Conservation (phyloP, 1,140 invertebrate genomes). For the Apocrypta bakeri region DNA sequence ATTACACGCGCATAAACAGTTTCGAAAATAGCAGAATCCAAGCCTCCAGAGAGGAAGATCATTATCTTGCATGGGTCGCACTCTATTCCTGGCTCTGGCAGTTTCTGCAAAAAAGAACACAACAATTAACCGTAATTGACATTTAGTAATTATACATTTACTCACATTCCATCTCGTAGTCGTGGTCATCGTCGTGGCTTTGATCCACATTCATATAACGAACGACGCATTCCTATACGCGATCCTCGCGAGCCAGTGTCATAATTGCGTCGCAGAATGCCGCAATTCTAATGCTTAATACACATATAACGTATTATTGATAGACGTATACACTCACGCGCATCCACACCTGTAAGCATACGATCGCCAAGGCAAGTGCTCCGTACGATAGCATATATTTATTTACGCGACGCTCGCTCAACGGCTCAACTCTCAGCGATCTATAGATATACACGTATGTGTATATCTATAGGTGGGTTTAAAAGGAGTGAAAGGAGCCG, state of each 20-base stretch:
- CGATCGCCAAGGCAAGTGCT: neutral
- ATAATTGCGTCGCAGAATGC: neutral
- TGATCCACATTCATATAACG: neutral
- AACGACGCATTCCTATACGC: neutral
- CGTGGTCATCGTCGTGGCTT: neutral
- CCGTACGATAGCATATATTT: neutral
- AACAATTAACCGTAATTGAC: no score
- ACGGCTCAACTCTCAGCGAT: neutral
- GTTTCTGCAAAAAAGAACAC: no score
- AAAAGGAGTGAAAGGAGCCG: conserved; percentile 56
- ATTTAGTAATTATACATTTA: no score
- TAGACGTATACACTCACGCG: neutral
- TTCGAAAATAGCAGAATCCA: no score
- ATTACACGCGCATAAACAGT: no score
- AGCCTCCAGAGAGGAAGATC: no score
- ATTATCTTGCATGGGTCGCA: no score
- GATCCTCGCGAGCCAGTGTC: neutral
- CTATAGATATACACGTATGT: neutral
- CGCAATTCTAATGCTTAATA: neutral
- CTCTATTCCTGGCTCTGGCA: neutral
- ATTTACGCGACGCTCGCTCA: neutral
- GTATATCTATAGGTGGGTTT: neutral
- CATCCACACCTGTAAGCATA: neutral
- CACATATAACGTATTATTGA: no score
- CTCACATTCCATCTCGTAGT: neutral